These are phyloP conservation scores for Trissolcus basalis DNA, from an alignment of 1,140 invertebrate species.

Conservation along the genomic window DNA sequence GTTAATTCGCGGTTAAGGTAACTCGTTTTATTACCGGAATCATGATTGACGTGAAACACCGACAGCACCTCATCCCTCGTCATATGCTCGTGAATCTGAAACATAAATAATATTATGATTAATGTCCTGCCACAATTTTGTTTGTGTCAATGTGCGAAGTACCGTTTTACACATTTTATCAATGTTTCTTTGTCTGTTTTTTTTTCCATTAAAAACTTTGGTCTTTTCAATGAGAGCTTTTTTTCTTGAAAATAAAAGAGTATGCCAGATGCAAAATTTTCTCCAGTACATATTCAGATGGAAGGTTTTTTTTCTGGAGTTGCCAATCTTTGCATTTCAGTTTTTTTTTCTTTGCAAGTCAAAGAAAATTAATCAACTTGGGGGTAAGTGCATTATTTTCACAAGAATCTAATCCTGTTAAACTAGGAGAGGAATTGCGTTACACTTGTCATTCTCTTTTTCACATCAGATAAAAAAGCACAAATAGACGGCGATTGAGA, in stretches of 20 bases:
- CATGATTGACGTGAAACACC: constrained; percentile 87
- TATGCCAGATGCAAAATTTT: no score
- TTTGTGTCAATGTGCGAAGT: no score
- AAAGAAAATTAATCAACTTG: no score
- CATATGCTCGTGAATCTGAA: constrained; percentile 90
- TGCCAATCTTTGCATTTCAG: no score
- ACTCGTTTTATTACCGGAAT: constrained; percentile 78
- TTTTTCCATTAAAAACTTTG: no score
- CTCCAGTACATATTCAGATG: no score
- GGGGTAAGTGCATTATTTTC: constrained; percentile 35
- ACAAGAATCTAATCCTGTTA: constrained; percentile 36
- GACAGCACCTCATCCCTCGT: constrained; percentile 85
- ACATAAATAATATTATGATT: constrained; percentile 63
- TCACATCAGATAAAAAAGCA: constrained; percentile 33
- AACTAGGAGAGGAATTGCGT: constrained; percentile 33
- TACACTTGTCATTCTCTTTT: constrained; percentile 45
- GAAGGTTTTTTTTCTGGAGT: no score
- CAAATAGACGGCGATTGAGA: constrained; percentile 33
- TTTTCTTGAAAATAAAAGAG: no score
- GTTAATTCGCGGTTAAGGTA: constrained; percentile 37
- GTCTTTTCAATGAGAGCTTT: no score
- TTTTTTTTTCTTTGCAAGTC: no score
- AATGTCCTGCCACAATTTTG: constrained; percentile 18
- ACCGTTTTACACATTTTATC: no score
- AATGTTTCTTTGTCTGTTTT: no score